Base-by-base conservation (phyloP, 2,113 vertebrate genomes). In the Tachysurus fulvidraco region DNA sequence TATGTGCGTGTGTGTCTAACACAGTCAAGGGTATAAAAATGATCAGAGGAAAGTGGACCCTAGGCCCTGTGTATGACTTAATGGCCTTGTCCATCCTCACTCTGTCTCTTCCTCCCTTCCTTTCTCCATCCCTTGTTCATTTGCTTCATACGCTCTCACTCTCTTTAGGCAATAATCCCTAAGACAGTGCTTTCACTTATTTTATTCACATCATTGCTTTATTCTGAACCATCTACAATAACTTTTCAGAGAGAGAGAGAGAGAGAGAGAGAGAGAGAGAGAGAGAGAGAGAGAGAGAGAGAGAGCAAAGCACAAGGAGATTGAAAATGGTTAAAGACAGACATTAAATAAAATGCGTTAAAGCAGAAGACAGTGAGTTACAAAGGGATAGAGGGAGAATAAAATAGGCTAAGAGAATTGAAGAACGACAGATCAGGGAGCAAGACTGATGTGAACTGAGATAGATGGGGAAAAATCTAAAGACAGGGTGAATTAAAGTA, bases 21-120 rank as follows among this genome's bases (percentile, higher is more conserved):
- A 89, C 83, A 89, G 85, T 89, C 81, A 89, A 86, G 88, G 85
- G 81, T 84, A 84, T 80, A 88, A 89, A 85, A 85, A 86, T 76
- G 62, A 89, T 87, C 83, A 81, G 60, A 86, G 85, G 80, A 89
- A 86, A 89, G 88, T 86, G 88, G 82, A 86, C 88, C 85, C 78
- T 23, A 25, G 85, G 85, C 82, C 77, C 85, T 71, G 41, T 62
- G 57, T 67, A 67, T 23, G 65, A 86, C 57, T 84, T 84, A 84
- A 89, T 89, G 88, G 85, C 23, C 82, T 78, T 52, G 76, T 86
- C 28, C 46, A 50, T 28, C 2, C 81, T 76, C n/a, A 77, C 41
- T n/a, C 57, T 60, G 41, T 82, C 67, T 69, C 60, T 55, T 54
- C 50, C 10, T 62, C 46, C 54, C 79, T 77, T 2, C 77, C 82